Percentiles rank a stretch among this genome's conserved stretches.
phyloP scores from a whole-genome alignment of 2,888 invertebrate genomes.

The Cataglyphis cursor region DNA sequence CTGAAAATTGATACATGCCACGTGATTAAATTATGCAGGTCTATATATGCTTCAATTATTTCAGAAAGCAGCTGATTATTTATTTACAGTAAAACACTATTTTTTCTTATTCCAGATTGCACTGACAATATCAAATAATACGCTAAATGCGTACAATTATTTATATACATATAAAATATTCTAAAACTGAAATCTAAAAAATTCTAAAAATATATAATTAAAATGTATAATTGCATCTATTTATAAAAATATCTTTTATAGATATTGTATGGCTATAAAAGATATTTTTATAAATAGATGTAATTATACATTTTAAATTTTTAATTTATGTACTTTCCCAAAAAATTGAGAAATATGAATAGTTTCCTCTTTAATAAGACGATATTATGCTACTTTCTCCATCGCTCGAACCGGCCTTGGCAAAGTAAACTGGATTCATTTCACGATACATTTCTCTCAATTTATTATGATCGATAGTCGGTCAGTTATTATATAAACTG shows the following conservation, averaged over 20 bases:
- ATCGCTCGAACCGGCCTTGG: constrained; percentile 70
- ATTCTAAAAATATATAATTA: neutral
- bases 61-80: neutral
- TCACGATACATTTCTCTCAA: constrained; percentile 73
- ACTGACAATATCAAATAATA: neutral
- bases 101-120: neutral
- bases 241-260: neutral
- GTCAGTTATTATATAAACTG: constrained; percentile 64
- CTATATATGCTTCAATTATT: neutral
- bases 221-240: too few species aligned
- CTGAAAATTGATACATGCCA: constrained; percentile 24
- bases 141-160: neutral
- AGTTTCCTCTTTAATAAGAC: constrained; percentile 32
- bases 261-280: neutral
- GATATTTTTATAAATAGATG: neutral
- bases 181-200: neutral
- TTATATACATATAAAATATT: neutral
- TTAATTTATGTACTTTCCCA: neutral
- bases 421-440: constrained; percentile 69
- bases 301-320: constrained; percentile 9
- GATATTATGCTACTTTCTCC: constrained; percentile 67
- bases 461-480: constrained; percentile 54
- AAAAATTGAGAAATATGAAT: constrained; percentile 11
- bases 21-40: constrained; percentile 8
- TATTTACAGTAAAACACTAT: neutral